Conservation (phyloP, 1,140 invertebrate genomes). For the Bombus waltoni region DNA sequence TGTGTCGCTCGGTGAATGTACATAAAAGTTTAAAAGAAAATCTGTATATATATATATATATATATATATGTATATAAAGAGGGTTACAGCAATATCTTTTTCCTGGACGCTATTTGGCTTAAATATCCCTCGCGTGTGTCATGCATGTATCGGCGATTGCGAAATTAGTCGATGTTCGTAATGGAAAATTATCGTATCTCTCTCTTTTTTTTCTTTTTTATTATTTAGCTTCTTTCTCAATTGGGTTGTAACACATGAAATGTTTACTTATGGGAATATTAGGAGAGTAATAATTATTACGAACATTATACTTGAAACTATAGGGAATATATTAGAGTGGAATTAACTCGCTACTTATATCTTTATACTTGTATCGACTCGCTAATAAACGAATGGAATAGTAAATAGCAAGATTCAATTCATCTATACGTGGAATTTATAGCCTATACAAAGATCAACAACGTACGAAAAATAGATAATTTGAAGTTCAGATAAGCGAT, state of each 20-base stretch:
- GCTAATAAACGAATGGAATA: not conserved
- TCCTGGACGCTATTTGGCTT: not conserved
- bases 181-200: not conserved
- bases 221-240: not conserved
- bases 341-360: not conserved
- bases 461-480: no score
- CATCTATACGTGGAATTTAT: not conserved
- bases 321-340: not conserved
- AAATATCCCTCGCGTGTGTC: not conserved
- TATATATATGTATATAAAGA: not conserved
- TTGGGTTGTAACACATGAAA: slow-evolving; percentile 6
- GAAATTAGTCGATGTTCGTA: not conserved
- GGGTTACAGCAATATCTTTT: not conserved
- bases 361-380: not conserved
- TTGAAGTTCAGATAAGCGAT: not conserved
- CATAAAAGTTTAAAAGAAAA: not conserved
- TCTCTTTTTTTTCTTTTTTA: not conserved
- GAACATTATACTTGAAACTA: not conserved
- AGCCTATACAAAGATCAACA: not conserved
- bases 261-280: not conserved
- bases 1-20: not conserved
- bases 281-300: not conserved
- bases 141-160: not conserved
- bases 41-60: not conserved
- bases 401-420: not conserved